Evolutionary conservation across 2,888 invertebrate genomes (phyloP).

Genomic region (Gari tellinella): DNA sequence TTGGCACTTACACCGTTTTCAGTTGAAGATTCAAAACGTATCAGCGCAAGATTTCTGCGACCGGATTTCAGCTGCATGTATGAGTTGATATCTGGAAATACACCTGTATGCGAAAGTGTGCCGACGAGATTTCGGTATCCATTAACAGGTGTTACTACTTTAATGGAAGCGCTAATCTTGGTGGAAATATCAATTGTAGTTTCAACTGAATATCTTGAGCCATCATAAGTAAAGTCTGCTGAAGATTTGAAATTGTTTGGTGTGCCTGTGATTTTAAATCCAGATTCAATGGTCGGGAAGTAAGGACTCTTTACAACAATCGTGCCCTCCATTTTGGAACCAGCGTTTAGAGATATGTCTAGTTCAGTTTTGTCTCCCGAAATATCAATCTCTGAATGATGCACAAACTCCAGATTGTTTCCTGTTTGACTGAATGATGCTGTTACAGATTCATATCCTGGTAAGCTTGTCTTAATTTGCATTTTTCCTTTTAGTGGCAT

Average conservation of each 20-base stretch:
- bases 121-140: slow-evolving; percentile 30
- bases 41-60: slow-evolving; percentile 33
- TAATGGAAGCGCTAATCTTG: slow-evolving; percentile 19
- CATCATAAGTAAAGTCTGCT: slow-evolving; percentile 15
- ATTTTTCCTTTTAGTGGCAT: not conserved
- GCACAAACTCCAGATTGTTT: slow-evolving; percentile 28
- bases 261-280: slow-evolving; percentile 39
- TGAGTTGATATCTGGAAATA: slow-evolving; percentile 24
- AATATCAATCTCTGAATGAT: slow-evolving; percentile 39
- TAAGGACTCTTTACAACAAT: slow-evolving; percentile 33
- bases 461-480: not conserved
- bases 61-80: slow-evolving; percentile 29
- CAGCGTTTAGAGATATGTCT: slow-evolving; percentile 53
- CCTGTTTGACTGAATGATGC: slow-evolving; percentile 40
- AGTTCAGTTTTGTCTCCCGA: slow-evolving; percentile 53
- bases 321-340: slow-evolving; percentile 40
- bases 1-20: slow-evolving; percentile 11
- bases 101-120: slow-evolving; percentile 30
- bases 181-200: slow-evolving; percentile 9
- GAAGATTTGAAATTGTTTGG: slow-evolving; percentile 12
- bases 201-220: slow-evolving; percentile 30
- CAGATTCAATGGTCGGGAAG: slow-evolving; percentile 12
- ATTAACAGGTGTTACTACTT: slow-evolving; percentile 31
- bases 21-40: slow-evolving; percentile 13
- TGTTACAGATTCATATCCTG: slow-evolving; percentile 18